Base-by-base conservation (phyloP, 37 sponge, comb jelly and placozoan species). In the Eunapius fragilis region DNA sequence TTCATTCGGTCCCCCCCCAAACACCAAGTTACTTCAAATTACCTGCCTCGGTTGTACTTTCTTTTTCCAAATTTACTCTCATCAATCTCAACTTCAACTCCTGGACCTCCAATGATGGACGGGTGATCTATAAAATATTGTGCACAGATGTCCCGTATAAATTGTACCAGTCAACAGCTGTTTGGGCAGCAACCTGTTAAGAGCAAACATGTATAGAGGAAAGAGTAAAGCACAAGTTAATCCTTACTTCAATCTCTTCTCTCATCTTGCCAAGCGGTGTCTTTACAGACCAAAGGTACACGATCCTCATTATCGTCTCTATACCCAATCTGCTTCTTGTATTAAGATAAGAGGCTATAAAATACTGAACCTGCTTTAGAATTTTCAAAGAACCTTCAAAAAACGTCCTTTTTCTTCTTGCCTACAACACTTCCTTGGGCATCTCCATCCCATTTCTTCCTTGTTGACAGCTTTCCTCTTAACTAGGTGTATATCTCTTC, bases 21-120 rank as follows among this genome's bases (percentile, higher is more conserved):
- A 88, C 27, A 88, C 89, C 89, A 82, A 81, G 67, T 88, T 82
- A 19, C 89, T 83, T 3, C 82, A 82, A 3, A 25, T 5, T 30
- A 69, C 68, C 49, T 83, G 30, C 89, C 89, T 35, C 83, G 47
- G 50, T 88, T 76, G 70, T 83, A 88, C 70, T 82, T 82, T 1
- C 83, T 2, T 12, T 70, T 28, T 5, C 83, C 89, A 50, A 82
- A 88, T 36, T 82, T 82, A 2, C 38, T 72, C 11, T 87, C 74
- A 74, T 87, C 87, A 33, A 86, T 86, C 37, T 86, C 87, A 26
- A 86, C 41, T 41, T 41, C 41, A 9, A 9, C 71, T 80, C 30
- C 71, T 28, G 11, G 23, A 41, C 73, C 73, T 45, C 41, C 41
- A 41, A 41, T 41, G 41, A 6, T 41, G 41, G 41, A 3, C 6